A percentile compares a stretch with the other conserved stretches of the same genome.
Evolutionary conservation across 2,888 invertebrate species (phyloP).

Genomic region (Synergus japonicus): DNA sequence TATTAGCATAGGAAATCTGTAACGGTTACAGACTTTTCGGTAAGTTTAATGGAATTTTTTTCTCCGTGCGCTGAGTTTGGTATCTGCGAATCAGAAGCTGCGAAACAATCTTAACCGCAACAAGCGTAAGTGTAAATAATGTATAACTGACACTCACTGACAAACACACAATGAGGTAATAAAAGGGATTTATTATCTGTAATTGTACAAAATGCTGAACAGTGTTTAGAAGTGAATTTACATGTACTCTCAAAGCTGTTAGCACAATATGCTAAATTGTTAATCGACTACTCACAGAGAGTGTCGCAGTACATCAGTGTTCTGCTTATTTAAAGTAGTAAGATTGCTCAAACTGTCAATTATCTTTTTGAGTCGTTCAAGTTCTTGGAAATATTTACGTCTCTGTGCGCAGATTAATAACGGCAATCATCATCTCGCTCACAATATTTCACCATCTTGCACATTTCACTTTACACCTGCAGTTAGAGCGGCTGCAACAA

Average conservation of each 20-base stretch:
- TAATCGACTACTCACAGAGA: conserved; percentile 1
- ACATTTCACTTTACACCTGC: conserved; percentile 30
- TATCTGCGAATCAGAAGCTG: conserved; percentile 24
- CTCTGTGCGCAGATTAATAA: neutral
- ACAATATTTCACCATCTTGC: conserved; percentile 30
- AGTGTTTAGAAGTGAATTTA: neutral
- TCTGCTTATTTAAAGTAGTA: neutral
- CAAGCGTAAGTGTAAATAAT: conserved; percentile 21
- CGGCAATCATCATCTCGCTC: neutral
- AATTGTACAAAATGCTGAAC: conserved; percentile 1
- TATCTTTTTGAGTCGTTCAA: neutral
- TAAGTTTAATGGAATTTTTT: too few relatives aligned
- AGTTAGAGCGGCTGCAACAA: neutral
- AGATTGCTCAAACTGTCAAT: neutral
- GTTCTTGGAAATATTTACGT: neutral
- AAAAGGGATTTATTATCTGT: conserved; percentile 7
- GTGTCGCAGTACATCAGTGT: neutral
- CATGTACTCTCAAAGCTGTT: neutral
- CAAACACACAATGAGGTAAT: conserved; percentile 15
- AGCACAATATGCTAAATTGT: neutral
- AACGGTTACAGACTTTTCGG: too few relatives aligned
- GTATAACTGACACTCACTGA: neutral
- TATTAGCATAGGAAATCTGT: too few relatives aligned
- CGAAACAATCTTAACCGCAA: conserved; percentile 17
- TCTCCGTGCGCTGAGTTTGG: too few relatives aligned